A percentile compares a stretch with the other conserved stretches of the same genome.
These are phyloP conservation scores for Papilio glaucus DNA, from an alignment of 1,140 invertebrate species.

Conservation along the genomic window DNA sequence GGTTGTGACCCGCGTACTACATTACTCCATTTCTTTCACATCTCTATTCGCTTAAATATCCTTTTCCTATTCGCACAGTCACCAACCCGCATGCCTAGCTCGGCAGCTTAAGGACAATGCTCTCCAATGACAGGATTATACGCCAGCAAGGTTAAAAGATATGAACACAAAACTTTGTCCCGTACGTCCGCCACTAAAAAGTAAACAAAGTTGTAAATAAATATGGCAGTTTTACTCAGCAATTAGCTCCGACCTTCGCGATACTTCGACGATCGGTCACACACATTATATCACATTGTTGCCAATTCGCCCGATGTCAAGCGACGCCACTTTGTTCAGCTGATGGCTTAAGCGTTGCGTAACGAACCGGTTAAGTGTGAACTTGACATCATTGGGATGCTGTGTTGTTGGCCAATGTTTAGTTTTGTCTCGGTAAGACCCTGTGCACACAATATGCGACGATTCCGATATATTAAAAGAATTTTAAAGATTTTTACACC, in stretches of 20 bases:
- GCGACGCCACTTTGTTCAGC: constrained; percentile 9
- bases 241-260: constrained; percentile 4
- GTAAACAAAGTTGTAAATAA: constrained; percentile 13
- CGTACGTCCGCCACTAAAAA: background rate
- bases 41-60: too few relatives aligned
- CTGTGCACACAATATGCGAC: background rate
- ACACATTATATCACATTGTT: constrained; percentile 15
- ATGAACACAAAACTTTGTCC: background rate
- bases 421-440: background rate
- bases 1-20: too few relatives aligned
- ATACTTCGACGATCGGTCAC: background rate
- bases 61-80: too few relatives aligned
- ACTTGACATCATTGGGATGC: constrained; percentile 19
- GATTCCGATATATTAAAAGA: background rate
- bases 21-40: too few relatives aligned
- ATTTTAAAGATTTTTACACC: too few relatives aligned
- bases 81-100: too few relatives aligned
- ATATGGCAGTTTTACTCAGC: background rate
- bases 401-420: constrained; percentile 11
- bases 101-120: too few relatives aligned
- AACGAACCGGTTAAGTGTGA: constrained; percentile 21
- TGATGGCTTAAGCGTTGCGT: background rate
- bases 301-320: background rate
- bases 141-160: background rate
- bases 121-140: too few relatives aligned